Evolutionary conservation across 2,888 invertebrate species (phyloP), one percentile per base, ranked within the genome.

Genomic region (Taenaris catops): DNA sequence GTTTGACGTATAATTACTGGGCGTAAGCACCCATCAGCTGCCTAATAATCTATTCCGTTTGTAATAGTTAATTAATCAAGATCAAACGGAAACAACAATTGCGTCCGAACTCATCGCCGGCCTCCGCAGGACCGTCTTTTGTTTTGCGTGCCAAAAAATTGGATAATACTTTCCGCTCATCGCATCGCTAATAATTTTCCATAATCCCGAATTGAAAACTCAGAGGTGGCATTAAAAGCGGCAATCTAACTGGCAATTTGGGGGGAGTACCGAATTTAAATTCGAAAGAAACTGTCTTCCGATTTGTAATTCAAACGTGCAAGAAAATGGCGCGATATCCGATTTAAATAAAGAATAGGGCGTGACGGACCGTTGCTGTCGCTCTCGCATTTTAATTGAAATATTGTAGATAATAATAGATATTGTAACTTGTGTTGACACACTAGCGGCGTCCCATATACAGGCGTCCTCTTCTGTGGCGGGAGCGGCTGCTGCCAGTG

Each of bases 261-360:
- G 59, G 49, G 73, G 66, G 63, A 65, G 63, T 63, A 58, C 55
- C 63, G 69, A 72, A 74, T 74, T 69, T 69, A 72, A 76, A 73
- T 68, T 63, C 55, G 58, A 74, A 79, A 79, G 75, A 74, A 71
- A 73, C 72, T 58, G 63, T 59, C 63, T 67, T 71, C 73, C 76
- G 79, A 81, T 83, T 80, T 79, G 83, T 72, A 76, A 79, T 83
- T 74, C 83, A 79, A 81, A 81, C 76, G 69, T 76, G 66, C 64
- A 66, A 74, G 73, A 71, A 67, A 73, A 70, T 63, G 72, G 66
- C 64, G 58, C 62, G 58, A 64, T 73, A 67, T 70, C 64, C 63
- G 72, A 74, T 78, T 78, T 76, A 66, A 76, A 76, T 76, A 71
- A 71, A 62, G 63, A 64, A 67, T 58, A 58, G 51, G 44, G 41